These are phyloP conservation scores for Orthonychiurus folsomi DNA, from an alignment of 2,888 invertebrate genomes.

Conservation along the genomic window DNA sequence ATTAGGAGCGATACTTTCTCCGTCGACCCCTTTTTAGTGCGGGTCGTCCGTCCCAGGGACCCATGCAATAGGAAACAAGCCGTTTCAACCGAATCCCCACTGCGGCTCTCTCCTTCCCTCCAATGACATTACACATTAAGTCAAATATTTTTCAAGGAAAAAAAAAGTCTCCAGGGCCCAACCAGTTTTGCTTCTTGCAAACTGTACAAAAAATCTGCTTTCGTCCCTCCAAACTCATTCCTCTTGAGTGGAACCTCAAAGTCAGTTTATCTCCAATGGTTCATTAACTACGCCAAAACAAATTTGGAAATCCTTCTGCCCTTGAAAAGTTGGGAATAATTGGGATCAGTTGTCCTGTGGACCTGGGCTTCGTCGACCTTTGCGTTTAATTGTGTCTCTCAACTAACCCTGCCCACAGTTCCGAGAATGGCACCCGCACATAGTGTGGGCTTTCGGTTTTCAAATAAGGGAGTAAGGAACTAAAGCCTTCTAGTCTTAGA, in stretches of 20 bases:
- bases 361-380: too few species aligned
- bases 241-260: background rate
- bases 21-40: background rate
- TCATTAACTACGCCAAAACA: too few species aligned
- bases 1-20: background rate
- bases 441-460: background rate
- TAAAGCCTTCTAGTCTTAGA: too few species aligned
- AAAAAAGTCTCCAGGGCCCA: background rate
- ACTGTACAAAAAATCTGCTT: background rate
- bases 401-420: background rate
- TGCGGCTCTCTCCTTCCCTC: background rate
- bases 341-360: too few species aligned
- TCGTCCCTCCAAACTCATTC: background rate
- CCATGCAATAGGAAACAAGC: background rate
- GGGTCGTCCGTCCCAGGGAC: background rate
- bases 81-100: background rate
- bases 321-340: too few species aligned
- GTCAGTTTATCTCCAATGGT: too few species aligned
- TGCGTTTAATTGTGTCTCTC: background rate
- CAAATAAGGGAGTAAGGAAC: too few species aligned
- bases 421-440: too few species aligned
- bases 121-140: background rate
- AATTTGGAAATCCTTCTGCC: too few species aligned
- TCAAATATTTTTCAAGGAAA: background rate
- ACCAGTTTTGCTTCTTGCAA: background rate